Evolutionary conservation across 2,888 invertebrate genomes (phyloP), one percentile per base, ranked within the genome.

Genomic region (Lasioglossum vierecki): DNA sequence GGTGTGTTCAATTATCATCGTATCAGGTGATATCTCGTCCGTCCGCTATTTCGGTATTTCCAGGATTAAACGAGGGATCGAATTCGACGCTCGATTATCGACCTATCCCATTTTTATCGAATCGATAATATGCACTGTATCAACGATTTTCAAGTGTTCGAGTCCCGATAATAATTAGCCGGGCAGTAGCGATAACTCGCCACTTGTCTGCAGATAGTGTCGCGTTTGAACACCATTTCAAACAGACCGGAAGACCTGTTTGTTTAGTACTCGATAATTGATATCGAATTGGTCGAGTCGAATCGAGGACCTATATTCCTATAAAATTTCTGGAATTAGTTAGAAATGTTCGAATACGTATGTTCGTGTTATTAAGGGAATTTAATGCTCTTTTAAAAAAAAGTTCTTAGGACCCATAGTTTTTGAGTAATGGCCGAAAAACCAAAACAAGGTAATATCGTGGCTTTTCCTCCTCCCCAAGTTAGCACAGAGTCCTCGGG

Each of bases 91-190:
- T 5, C 6, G 60, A 73, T 79, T 66, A 46, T 63, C 46, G 18
- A 74, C 39, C 66, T 68, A 74, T 66, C 49, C 60, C 39, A 74
- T 74, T 79, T 74, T 68, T 74, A 79, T 74, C 60, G 35, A 76
- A 80, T 71, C 80, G 41, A 60, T 66, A 39, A 60, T 66, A 63
- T 70, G 60, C 57, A 76, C 30, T 71, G 15, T 71, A 76, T 80
- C 80, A n/a, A 41, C 53, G 18, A 44, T 60, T 60, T 76, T n/a
- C 35, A 57, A 76, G 76, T 76, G 46, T 71, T 4, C 6, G 22
- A 49, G 39, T 39, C 39, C 5, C 11, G 8, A 41, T 79, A 79
- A 79, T 79, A 79, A 79, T 79, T 79, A 74, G 46, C 18, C n/a
- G 9, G n/a, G 39, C 2, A n/a, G n/a, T 39, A 41, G 15, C 22